A percentile compares a stretch with the other conserved stretches of the same genome.
phyloP scores from a whole-genome alignment of 2,113 vertebrate species.

The Sturnira hondurensis region DNA sequence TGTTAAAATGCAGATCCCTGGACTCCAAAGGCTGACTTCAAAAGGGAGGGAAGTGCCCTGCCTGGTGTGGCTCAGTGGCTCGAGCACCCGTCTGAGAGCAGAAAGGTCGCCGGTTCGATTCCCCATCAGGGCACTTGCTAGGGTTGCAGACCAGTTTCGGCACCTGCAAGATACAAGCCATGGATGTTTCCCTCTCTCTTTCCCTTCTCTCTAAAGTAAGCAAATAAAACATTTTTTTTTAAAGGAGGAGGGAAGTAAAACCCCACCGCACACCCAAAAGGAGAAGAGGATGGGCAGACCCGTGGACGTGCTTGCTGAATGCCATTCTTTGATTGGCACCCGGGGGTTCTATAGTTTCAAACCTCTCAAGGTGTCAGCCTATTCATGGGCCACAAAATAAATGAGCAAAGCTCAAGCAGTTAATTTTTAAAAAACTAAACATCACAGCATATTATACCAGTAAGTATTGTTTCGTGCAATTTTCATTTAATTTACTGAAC shows the following conservation, averaged over 20 bases:
- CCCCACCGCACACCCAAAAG: not conserved
- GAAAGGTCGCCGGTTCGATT: too few relatives aligned
- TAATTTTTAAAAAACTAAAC: not conserved
- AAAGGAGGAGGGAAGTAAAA: not conserved
- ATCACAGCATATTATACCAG: not conserved
- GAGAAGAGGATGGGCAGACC: not conserved
- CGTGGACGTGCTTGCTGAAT: not conserved
- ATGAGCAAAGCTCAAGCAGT: not conserved
- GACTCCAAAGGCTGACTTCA: not conserved
- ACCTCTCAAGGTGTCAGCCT: not conserved
- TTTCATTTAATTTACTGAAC: not conserved
- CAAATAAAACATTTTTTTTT: too few relatives aligned
- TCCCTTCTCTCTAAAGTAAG: too few relatives aligned
- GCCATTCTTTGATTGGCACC: not conserved
- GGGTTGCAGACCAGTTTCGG: too few relatives aligned
- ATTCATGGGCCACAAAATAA: not conserved
- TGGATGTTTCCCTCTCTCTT: too few relatives aligned
- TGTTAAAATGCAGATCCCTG: not conserved
- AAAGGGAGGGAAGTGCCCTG: not conserved
- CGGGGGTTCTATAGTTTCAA: not conserved
- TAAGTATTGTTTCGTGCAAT: not conserved
- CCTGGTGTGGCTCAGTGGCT: too few relatives aligned
- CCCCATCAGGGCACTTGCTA: too few relatives aligned
- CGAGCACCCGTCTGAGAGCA: too few relatives aligned
- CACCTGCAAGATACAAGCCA: too few relatives aligned